Conservation (phyloP, 2,888 invertebrate species). For the Protonemura montana region DNA sequence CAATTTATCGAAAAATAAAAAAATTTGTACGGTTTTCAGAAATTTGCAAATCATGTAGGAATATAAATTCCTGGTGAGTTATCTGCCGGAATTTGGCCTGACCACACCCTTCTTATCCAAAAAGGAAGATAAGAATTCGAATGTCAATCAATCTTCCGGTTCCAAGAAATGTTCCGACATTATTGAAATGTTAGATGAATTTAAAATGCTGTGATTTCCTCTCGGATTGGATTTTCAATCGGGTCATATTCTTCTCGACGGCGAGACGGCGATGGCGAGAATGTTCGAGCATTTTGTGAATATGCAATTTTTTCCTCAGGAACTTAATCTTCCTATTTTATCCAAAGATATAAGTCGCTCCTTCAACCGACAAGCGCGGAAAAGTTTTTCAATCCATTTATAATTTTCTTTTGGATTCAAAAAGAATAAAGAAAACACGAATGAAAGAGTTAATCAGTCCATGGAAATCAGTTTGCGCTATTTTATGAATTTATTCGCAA, state of each 20-base stretch:
- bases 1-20: no score
- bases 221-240: background rate
- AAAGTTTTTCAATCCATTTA: constrained; percentile 5
- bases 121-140: no score
- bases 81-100: no score
- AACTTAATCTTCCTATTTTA: constrained; percentile 25
- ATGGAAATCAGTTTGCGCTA: background rate
- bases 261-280: background rate
- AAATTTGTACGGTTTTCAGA: no score
- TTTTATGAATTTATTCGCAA: background rate
- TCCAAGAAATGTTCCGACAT: no score
- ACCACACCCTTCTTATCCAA: no score
- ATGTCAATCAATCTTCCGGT: no score
- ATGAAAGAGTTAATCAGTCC: background rate
- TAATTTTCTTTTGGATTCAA: background rate
- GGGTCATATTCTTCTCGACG: background rate
- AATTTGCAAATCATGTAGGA: no score
- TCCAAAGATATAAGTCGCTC: background rate
- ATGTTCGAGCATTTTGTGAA: background rate
- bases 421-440: background rate
- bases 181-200: no score
- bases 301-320: constrained; percentile 14
- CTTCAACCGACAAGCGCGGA: background rate
- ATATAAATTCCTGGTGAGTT: no score
- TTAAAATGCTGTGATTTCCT: constrained; percentile 23